A percentile compares a stretch with the other conserved stretches of the same genome.
Conservation (phyloP, 2,888 invertebrate genomes). For the Allolobophora icterica region DNA sequence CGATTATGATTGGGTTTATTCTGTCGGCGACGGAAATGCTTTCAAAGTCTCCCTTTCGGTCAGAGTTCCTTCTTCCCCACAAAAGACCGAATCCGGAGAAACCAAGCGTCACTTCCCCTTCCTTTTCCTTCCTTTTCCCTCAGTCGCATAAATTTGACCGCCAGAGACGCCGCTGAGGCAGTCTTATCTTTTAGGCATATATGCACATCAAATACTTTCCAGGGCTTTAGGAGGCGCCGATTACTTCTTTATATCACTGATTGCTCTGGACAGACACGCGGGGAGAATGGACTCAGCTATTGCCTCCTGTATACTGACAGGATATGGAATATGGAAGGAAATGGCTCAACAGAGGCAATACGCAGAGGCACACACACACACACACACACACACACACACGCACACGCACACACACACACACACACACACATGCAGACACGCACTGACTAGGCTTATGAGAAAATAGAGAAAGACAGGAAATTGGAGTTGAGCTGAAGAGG, state of each 20-base stretch:
- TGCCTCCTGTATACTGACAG: no score
- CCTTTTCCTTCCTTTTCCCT: not conserved
- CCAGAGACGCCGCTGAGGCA: not conserved
- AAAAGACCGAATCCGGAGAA: not conserved
- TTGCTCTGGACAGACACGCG: no score
- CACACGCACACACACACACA: not conserved
- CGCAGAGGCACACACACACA: not conserved
- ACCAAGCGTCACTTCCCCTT: not conserved
- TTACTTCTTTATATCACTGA: not conserved
- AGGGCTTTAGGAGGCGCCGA: not conserved
- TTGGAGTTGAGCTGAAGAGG: not conserved
- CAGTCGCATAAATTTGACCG: not conserved
- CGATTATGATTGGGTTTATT: no score
- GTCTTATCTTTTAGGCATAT: not conserved
- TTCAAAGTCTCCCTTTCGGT: not conserved
- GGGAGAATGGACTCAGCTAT: no score
- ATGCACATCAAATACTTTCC: not conserved
- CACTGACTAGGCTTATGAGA: not conserved
- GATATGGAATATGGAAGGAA: no score
- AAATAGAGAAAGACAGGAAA: not conserved
- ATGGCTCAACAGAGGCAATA: not conserved
- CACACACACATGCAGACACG: no score
- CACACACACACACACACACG: not conserved
- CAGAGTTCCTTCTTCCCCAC: not conserved
- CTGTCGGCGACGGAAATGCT: not conserved